A percentile compares a stretch with the other conserved stretches of the same genome.
These are phyloP conservation scores for Daktulosphaira vitifoliae DNA, from an alignment of 1,140 invertebrate species.

Conservation along the genomic window DNA sequence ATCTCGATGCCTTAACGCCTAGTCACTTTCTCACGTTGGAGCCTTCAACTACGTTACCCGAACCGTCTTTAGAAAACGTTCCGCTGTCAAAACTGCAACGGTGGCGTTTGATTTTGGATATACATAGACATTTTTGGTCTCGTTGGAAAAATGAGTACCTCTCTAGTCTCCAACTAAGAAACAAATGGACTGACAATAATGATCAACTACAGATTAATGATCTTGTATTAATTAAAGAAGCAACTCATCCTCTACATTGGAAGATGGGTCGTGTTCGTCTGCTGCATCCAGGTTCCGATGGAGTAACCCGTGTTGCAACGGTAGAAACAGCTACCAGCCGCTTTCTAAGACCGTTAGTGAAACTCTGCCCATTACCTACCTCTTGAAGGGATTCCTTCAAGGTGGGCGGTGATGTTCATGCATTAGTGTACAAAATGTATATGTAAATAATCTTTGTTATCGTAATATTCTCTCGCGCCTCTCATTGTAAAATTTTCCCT, in stretches of 20 bases:
- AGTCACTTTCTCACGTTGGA: conserved; percentile 39
- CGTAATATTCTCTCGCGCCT: too few relatives aligned
- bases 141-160: conserved; percentile 40
- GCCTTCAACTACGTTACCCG: conserved; percentile 22
- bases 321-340: conserved; percentile 41
- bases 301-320: conserved; percentile 35
- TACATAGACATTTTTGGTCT: conserved; percentile 39
- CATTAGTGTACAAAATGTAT: too few relatives aligned
- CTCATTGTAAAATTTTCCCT: too few relatives aligned
- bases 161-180: conserved; percentile 38
- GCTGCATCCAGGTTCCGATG: conserved; percentile 38
- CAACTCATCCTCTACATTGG: conserved; percentile 36
- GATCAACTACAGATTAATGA: background rate
- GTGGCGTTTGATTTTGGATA: conserved; percentile 35
- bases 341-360: conserved; percentile 20
- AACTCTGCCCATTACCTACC: conserved; percentile 28
- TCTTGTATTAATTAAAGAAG: conserved; percentile 13
- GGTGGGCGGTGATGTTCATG: background rate
- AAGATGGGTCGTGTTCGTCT: conserved; percentile 36
- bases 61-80: conserved; percentile 5
- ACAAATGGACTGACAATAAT: conserved; percentile 37
- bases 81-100: conserved; percentile 35
- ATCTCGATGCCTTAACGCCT: conserved; percentile 39
- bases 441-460: too few relatives aligned
- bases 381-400: background rate